Percentiles rank a stretch among this genome's conserved stretches.
Evolutionary conservation across 2,888 invertebrate genomes (phyloP).

Genomic region (Mythimna ferrago): DNA sequence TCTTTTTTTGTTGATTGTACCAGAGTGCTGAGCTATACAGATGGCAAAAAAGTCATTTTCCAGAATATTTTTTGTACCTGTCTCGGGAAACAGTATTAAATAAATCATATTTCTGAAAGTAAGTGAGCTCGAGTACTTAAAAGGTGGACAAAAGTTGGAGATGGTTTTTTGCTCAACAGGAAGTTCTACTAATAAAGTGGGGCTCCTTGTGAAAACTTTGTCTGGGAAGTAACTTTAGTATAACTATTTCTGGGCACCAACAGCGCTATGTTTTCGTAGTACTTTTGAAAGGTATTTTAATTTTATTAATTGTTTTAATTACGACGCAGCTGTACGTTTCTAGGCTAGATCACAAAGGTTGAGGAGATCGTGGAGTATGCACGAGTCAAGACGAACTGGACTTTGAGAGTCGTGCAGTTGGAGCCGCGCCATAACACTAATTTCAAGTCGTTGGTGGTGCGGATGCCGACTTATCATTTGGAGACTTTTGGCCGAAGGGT

Average conservation of each 20-base stretch:
- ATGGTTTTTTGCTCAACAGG: constrained; percentile 15
- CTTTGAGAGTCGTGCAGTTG: no score
- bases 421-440: no score
- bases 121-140: constrained; percentile 25
- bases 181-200: constrained; percentile 9
- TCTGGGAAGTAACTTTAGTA: constrained; percentile 1
- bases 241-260: neutral
- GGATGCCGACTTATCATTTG: no score
- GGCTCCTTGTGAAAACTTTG: constrained; percentile 18
- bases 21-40: constrained; percentile 12
- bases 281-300: neutral
- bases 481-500: no score
- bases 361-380: no score
- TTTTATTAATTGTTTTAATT: no score
- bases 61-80: constrained; percentile 10
- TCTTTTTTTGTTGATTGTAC: constrained; percentile 28
- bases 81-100: constrained; percentile 6
- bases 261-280: neutral
- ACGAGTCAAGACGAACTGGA: no score
- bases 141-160: constrained; percentile 27
- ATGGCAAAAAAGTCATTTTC: neutral
- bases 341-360: no score
- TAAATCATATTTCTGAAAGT: constrained; percentile 29
- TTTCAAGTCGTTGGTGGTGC: no score
- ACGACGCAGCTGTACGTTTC: no score